A percentile compares a stretch with the other conserved stretches of the same genome.
These are phyloP conservation scores for Argyresthia albistria DNA, from an alignment of 2,888 invertebrate species.

Conservation along the genomic window DNA sequence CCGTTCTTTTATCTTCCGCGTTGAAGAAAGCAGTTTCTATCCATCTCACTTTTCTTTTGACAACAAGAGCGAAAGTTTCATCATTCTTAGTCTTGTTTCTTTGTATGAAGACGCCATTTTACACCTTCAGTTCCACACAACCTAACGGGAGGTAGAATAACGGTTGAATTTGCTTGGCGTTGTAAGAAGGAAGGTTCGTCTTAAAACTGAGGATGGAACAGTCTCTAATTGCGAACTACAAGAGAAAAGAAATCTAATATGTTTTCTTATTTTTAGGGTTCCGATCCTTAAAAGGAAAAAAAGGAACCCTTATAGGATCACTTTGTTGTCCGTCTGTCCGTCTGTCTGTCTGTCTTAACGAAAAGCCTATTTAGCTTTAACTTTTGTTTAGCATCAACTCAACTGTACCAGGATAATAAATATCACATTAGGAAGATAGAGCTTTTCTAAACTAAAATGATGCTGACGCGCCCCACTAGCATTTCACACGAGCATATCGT, in stretches of 20 bases:
- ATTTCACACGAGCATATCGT: too few relatives aligned
- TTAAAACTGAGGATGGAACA: background rate
- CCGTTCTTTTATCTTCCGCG: too few relatives aligned
- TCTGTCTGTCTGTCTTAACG: too few relatives aligned
- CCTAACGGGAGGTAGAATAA: background rate
- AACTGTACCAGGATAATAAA: too few relatives aligned
- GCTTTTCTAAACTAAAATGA: too few relatives aligned
- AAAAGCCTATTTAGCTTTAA: too few relatives aligned
- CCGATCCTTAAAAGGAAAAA: background rate
- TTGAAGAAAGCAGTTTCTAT: background rate
- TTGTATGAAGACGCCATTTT: background rate
- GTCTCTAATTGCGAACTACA: background rate
- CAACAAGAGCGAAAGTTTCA: slow-evolving; percentile 1
- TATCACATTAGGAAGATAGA: too few relatives aligned
- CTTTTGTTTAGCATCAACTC: too few relatives aligned
- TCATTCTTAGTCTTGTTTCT: background rate
- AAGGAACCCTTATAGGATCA: too few relatives aligned
- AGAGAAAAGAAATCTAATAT: too few relatives aligned
- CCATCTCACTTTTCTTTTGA: background rate
- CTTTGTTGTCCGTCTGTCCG: too few relatives aligned
- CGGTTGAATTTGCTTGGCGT: background rate
- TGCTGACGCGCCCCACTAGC: too few relatives aligned
- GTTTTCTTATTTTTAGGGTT: background rate
- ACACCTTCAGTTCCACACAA: background rate
- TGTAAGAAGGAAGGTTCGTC: background rate